A percentile compares a stretch with the other conserved stretches of the same genome.
These are phyloP conservation scores for Podarcis cretensis DNA, from an alignment of 2,113 vertebrate species.

Conservation along the genomic window DNA sequence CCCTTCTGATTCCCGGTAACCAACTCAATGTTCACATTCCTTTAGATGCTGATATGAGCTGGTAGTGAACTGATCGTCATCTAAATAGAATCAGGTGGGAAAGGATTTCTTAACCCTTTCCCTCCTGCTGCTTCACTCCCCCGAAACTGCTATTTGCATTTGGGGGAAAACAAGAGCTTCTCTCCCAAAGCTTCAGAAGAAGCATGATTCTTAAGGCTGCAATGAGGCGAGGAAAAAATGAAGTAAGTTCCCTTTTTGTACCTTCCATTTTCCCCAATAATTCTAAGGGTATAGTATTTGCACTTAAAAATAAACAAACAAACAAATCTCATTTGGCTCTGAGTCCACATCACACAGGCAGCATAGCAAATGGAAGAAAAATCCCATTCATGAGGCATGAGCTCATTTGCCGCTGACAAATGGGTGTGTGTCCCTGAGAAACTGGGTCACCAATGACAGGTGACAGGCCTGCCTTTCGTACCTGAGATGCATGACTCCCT, in stretches of 20 bases:
- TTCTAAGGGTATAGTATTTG: neutral
- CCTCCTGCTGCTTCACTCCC: neutral
- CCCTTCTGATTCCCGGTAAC: too few relatives aligned
- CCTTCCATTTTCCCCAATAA: neutral
- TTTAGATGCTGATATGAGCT: too few relatives aligned
- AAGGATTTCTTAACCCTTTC: too few relatives aligned
- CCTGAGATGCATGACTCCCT: constrained; percentile 9
- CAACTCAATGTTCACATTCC: too few relatives aligned
- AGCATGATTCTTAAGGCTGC: too few relatives aligned
- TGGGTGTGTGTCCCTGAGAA: constrained; percentile 3
- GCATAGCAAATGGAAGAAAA: neutral
- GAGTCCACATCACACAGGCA: accelerated
- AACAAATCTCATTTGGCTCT: neutral
- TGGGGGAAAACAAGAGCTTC: neutral
- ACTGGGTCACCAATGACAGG: constrained; percentile 33
- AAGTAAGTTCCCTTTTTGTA: too few relatives aligned
- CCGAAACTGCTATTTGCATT: neutral
- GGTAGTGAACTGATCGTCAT: too few relatives aligned
- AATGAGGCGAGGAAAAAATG: too few relatives aligned
- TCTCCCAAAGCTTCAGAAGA: neutral
- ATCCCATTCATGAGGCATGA: neutral
- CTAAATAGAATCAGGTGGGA: too few relatives aligned
- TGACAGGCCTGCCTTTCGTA: constrained; percentile 16
- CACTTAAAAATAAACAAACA: neutral
- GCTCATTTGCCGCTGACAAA: constrained; percentile 25